Base-by-base conservation (phyloP, 1,140 invertebrate genomes). In the Bombus vancouverensis region DNA sequence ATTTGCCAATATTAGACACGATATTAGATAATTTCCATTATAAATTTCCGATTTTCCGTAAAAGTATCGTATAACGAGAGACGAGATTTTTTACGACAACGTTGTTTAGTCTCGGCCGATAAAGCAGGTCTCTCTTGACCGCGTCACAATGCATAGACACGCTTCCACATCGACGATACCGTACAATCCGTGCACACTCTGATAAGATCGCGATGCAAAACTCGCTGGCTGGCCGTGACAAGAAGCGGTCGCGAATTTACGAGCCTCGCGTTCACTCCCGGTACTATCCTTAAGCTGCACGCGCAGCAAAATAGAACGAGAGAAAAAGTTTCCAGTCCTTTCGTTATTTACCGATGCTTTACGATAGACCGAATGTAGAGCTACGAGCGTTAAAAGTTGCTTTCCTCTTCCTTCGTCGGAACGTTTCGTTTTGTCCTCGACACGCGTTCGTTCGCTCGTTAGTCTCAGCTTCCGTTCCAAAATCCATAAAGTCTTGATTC, bases 201-300 rank as follows among this genome's bases (percentile, higher is more conserved):
- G 81, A 93, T 93, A 92, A 92, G 88, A 93, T 92, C 91, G 88
- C 87, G 88, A 89, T 92, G 89, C 90, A 86, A 91, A 89, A 82
- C 87, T 86, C 71, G 81, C 78, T 75, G 76, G 79, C 85, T 80
- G 84, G 75, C 65, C 66, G 78, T 86, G 89, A 81, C 87, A 84
- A 87, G 87, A 88, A 92, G 87, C 59, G 65, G 86, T 86, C 75
- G 74, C 74, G 85, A 91, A 91, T 92, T 92, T 91, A 92, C 83
- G 91, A 91, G 71, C 82, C 70, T 66, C 34, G 53, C 65, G 70
- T 62, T 73, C n/a, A 65, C 73, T 57, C 75, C 59, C 18, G n/a
- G 66, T 59, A 73, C 42, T 70, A 66, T 71, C 68, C 42, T 87
- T 47, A 77, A 81, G 53, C 39, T 34, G 18, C 18, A 32, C n/a